These are phyloP conservation scores for Anseranas semipalmata DNA, from an alignment of 2,113 vertebrate species.

Conservation along the genomic window DNA sequence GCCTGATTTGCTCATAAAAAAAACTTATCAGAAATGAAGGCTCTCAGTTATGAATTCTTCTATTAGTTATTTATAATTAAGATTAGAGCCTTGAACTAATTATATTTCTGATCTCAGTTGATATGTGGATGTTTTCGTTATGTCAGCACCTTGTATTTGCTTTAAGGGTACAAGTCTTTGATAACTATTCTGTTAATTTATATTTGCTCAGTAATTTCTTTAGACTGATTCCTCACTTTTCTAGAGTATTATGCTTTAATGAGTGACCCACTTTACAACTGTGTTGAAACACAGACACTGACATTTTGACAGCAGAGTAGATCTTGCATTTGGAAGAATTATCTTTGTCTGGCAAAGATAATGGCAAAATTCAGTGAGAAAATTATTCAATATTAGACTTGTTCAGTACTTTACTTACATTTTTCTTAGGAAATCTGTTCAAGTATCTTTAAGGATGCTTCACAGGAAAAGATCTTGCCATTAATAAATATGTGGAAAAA, in stretches of 20 bases:
- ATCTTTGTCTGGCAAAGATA: not conserved
- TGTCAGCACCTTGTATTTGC: not conserved
- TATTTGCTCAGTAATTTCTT: not conserved
- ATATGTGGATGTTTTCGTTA: not conserved
- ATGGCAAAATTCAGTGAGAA: not conserved
- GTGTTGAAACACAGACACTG: not conserved
- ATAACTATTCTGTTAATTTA: not conserved
- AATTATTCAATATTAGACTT: not conserved
- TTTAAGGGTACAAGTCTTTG: not conserved
- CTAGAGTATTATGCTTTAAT: not conserved
- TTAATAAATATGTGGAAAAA: not conserved
- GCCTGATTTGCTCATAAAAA: conserved; percentile 8
- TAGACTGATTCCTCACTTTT: not conserved
- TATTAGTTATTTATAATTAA: conserved; percentile 39
- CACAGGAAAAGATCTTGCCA: not conserved
- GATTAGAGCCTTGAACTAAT: conserved; percentile 10
- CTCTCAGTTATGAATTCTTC: conserved; percentile 2
- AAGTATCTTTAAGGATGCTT: not conserved
- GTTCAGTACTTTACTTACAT: not conserved
- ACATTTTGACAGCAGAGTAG: not conserved
- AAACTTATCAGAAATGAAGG: conserved; percentile 6
- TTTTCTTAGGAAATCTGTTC: not conserved
- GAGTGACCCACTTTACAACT: not conserved
- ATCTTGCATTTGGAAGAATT: not conserved
- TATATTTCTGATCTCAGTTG: not conserved